Base-by-base conservation (phyloP, 2,888 invertebrate genomes). In the Rhodophaea formosa region DNA sequence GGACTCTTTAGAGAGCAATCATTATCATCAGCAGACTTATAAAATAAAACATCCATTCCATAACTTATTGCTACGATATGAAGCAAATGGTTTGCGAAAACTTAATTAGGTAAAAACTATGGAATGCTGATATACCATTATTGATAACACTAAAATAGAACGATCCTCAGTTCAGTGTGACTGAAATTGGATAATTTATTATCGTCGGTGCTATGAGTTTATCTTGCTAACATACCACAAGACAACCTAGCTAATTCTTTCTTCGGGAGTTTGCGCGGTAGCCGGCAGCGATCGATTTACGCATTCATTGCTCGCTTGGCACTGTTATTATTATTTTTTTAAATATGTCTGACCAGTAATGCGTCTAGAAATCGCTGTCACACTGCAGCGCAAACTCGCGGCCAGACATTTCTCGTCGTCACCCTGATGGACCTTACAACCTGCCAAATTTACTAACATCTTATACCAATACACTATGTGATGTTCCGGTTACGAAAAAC, bases 211-310 rank as follows among this genome's bases (percentile, higher is more conserved):
- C 86, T 86, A 79, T 58, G 72, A 80, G 84, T 85, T 72, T 59
- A 78, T 88, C 88, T 88, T 89, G 87, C 82, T 69, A 71, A 74
- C 69, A 67, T 57, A 65, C 59, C 78, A 81, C 88, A 88, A 88
- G 88, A 88, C 75, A 81, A 86, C 84, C 79, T 75, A 88, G 87
- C 88, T 70, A 64, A 66, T 68, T 66, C 65, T 59, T 62, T 59
- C 62, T 12, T 29, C 12, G 3, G 23, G 23, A 23, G 23, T 3
- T 23, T 23, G 23, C 23, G 23, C 23, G 23, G 23, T 23, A 5
- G 23, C 3, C 23, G 23, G 23, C 5, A 23, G 23, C 23, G 3
- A 23, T 23, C 23, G 23, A 23, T 23, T 23, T 23, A 23, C 23
- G 23, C 23, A 2, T 23, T 23, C 23, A 23, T 23, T 23, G 23